These are phyloP conservation scores for Borostomias antarcticus DNA, from an alignment of 2,797 vertebrate species.

Conservation along the genomic window DNA sequence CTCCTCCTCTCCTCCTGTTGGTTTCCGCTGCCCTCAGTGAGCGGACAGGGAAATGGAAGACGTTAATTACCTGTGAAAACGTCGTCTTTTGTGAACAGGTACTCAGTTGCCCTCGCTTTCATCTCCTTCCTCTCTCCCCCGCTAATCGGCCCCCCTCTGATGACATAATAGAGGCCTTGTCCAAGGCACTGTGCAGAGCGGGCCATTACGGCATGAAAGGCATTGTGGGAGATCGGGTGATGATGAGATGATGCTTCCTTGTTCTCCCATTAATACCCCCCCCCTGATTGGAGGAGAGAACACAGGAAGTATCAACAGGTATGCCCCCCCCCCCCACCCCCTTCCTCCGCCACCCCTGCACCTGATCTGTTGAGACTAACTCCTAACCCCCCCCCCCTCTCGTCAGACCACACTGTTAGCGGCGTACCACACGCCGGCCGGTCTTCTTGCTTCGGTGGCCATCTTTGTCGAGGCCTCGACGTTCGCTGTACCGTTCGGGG, in stretches of 20 bases:
- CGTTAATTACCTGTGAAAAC: constrained; percentile 78
- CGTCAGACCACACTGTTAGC: neutral
- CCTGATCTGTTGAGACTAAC: neutral
- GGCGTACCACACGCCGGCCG: neutral
- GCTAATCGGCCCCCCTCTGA: constrained; percentile 72
- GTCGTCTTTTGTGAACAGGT: constrained; percentile 73
- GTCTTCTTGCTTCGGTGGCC: neutral
- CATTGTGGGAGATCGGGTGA: constrained; percentile 48
- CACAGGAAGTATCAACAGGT: constrained; percentile 11
- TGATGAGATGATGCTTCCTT: constrained; percentile 47
- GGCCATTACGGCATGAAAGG: neutral
- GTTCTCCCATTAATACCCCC: constrained; percentile 44
- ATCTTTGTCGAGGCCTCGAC: neutral
- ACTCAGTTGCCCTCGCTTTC: constrained; percentile 63
- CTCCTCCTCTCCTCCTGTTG: constrained; percentile 60
- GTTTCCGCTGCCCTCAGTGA: constrained; percentile 57
- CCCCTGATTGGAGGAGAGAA: constrained; percentile 6
- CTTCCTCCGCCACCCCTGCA: too few species aligned
- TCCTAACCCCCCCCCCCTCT: neutral
- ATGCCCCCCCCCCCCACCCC: neutral
- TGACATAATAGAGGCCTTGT: constrained; percentile 75
- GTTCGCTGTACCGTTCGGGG: too few species aligned
- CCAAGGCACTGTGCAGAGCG: constrained; percentile 12
- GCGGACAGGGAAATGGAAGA: constrained; percentile 70
- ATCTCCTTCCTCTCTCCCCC: constrained; percentile 56